Conservation (phyloP, 1,140 invertebrate species). For the Mamestra configurata region DNA sequence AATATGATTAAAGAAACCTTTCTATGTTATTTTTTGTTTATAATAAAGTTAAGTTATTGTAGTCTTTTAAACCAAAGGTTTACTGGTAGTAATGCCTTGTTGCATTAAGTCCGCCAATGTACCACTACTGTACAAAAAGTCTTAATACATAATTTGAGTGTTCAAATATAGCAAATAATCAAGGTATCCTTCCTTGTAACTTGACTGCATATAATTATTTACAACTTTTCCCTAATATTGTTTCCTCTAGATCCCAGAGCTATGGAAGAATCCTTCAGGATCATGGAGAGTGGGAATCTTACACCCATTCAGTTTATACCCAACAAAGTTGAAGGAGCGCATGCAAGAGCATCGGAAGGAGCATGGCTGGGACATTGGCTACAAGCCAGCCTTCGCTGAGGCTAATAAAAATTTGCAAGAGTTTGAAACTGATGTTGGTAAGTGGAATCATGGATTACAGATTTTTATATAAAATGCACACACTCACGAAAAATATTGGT, state of each 20-base stretch:
- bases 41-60: too few relatives aligned
- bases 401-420: slow-evolving; percentile 92
- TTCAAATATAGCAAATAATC: too few relatives aligned
- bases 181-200: too few relatives aligned
- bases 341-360: slow-evolving; percentile 95
- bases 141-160: too few relatives aligned
- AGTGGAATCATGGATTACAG: slow-evolving; percentile 25
- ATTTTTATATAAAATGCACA: not conserved
- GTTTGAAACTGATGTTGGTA: slow-evolving; percentile 90
- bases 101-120: too few relatives aligned
- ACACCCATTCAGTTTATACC: slow-evolving; percentile 95
- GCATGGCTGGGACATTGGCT: slow-evolving; percentile 94
- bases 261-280: slow-evolving; percentile 95
- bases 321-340: slow-evolving; percentile 94
- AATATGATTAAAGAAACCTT: too few relatives aligned
- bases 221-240: not conserved
- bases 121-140: too few relatives aligned
- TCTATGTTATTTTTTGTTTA: too few relatives aligned
- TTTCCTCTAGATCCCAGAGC: slow-evolving; percentile 91
- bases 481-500: too few relatives aligned
- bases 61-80: too few relatives aligned
- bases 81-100: too few relatives aligned
- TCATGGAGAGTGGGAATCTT: slow-evolving; percentile 96
- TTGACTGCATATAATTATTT: too few relatives aligned
- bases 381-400: slow-evolving; percentile 94